A percentile compares a stretch with the other conserved stretches of the same genome.
Evolutionary conservation across 2,888 invertebrate genomes (phyloP).

Genomic region (Tillus elongatus): DNA sequence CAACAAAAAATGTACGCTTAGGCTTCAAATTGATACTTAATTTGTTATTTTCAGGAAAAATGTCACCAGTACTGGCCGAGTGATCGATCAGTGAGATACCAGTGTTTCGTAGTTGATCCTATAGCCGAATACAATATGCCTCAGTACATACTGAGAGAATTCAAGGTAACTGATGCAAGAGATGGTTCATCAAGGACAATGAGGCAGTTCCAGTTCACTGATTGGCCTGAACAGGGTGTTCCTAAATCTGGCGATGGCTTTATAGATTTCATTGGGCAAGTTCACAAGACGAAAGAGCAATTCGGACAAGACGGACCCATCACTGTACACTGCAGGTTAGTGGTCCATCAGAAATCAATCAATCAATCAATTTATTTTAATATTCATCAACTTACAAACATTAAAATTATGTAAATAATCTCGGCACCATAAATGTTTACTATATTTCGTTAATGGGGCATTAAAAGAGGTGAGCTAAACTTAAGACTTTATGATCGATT

Average conservation of each 20-base stretch:
- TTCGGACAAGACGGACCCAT: constrained; percentile 99
- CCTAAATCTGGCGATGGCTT: constrained; percentile 98
- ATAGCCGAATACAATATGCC: constrained; percentile 99
- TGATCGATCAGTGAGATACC: constrained; percentile 92
- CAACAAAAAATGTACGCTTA: too few species aligned
- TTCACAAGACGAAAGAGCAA: constrained; percentile 99
- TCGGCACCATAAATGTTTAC: too few species aligned
- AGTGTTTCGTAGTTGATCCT: constrained; percentile 97
- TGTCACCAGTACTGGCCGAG: constrained; percentile 99
- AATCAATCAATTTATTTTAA: too few species aligned
- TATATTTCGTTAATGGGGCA: too few species aligned
- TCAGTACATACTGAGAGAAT: constrained; percentile 96
- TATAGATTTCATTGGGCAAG: constrained; percentile 98
- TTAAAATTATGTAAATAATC: too few species aligned
- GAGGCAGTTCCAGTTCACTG: constrained; percentile 92
- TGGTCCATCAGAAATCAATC: too few species aligned
- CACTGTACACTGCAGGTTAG: constrained; percentile 89
- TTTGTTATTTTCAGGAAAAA: constrained; percentile 74
- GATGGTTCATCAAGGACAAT: constrained; percentile 94
- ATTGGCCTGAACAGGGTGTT: constrained; percentile 94
- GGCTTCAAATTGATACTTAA: too few species aligned
- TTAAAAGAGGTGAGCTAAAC: too few species aligned
- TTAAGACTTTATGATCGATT: too few species aligned
- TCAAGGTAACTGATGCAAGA: constrained; percentile 96
- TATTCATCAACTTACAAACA: too few species aligned